Evolutionary conservation across 2,797 vertebrate genomes (phyloP).

Genomic region (Falco concolor): DNA sequence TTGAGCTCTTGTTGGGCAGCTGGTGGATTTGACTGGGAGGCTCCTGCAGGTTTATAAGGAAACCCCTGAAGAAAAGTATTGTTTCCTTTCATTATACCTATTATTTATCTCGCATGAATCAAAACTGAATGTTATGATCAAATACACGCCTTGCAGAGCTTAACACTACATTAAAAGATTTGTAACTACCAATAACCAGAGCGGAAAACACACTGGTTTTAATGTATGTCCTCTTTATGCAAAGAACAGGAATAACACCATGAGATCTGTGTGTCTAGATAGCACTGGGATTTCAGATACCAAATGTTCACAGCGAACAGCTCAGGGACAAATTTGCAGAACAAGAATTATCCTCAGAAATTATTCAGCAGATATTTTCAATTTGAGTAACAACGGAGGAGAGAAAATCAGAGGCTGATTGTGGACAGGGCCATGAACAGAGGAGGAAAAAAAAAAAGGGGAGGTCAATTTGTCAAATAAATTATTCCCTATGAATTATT

Average conservation of each 20-base stretch:
- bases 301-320: slow-evolving; percentile 15
- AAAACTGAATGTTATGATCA: not conserved
- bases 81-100: not conserved
- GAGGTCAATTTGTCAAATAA: slow-evolving; percentile 59
- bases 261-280: not conserved
- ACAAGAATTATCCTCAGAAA: slow-evolving; percentile 55
- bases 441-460: not conserved
- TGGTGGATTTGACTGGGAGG: not conserved
- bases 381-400: slow-evolving; percentile 17
- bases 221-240: not conserved
- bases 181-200: not conserved
- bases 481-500: slow-evolving; percentile 66
- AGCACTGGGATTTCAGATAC: slow-evolving; percentile 15
- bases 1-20: not conserved
- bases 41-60: not conserved
- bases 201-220: not conserved
- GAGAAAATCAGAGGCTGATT: slow-evolving; percentile 44
- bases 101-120: not conserved
- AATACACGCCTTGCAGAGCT: not conserved
- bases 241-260: not conserved
- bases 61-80: not conserved
- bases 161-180: not conserved
- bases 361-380: slow-evolving; percentile 62
- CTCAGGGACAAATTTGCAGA: slow-evolving; percentile 47
- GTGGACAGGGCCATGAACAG: slow-evolving; percentile 23